Base-by-base conservation (phyloP, 1,140 invertebrate genomes). In the Agrilus planipennis region DNA sequence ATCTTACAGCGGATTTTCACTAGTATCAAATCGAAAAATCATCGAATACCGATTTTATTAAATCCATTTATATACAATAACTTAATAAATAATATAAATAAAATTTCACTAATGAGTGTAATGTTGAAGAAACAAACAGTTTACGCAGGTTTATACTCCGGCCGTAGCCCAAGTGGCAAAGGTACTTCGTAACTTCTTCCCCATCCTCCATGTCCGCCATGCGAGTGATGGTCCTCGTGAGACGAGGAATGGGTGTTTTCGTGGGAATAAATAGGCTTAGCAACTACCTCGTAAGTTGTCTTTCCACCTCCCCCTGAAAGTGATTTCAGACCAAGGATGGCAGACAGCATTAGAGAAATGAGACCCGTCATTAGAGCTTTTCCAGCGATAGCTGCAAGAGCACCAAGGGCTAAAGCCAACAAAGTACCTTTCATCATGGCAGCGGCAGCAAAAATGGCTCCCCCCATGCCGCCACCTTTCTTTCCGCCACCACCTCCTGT, bases 361-460 rank as follows among this genome's bases (percentile, higher is more conserved):
- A 88, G 50, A 10, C 79, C 81, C 0, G 82, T 83, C 79, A 87
- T 85, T 7, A 88, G 55, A 2, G 84, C 84, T 61, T 88, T 88
- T n/a, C 84, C 84, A 3, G 84, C 82, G 2, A 87, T 62, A 28
- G 82, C 63, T 0, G 83, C 83, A 2, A 88, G 57, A 0, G 75
- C 80, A 12, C 79, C 81, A 38, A 87, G 64, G 5, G 76, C 83
- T 10, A 86, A 51, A 0, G 81, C 80, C 51, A 82, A 75, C 0
- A 86, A 55, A 2, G 81, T 86, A 63, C 72, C 75, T 64, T 79
- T 79, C 72, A 77, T 76, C 72, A 78, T 72, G 30, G 76, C 55
- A 23, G 63, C 72, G 10, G 68, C 69, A 2, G 75, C 75, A 5
- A 76, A 41, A 0, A 77, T 47, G 29, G 70, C 69, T 32, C 75